Evolutionary conservation across 2,888 invertebrate genomes (phyloP).

Genomic region (Eurois occulta): DNA sequence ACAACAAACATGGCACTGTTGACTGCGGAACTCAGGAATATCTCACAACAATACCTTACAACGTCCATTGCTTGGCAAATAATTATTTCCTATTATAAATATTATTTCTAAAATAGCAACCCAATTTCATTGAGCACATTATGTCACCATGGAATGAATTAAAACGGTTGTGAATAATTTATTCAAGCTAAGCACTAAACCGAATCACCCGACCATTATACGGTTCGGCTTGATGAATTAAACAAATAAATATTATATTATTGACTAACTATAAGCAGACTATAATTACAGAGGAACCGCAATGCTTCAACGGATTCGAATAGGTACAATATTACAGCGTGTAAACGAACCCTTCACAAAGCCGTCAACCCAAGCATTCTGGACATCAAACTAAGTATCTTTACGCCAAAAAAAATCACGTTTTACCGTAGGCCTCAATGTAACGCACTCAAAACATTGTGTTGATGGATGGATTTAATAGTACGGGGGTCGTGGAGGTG

Average conservation of each 20-base stretch:
- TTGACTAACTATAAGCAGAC: neutral
- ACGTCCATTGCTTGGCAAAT: neutral
- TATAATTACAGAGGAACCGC: neutral
- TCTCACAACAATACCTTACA: neutral
- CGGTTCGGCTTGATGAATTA: constrained; percentile 25
- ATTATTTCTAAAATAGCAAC: too few species aligned
- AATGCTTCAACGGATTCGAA: neutral
- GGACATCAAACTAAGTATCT: too few species aligned
- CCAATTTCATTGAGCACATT: neutral
- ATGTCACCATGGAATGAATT: constrained; percentile 29
- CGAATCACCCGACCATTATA: constrained; percentile 31
- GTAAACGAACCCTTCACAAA: too few species aligned
- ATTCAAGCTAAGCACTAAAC: constrained; percentile 31
- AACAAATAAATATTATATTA: constrained; percentile 24
- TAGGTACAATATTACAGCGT: neutral
- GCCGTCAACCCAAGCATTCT: too few species aligned
- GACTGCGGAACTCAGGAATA: neutral
- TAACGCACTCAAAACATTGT: too few species aligned
- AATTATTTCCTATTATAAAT: too few species aligned
- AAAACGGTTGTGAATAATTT: constrained; percentile 24
- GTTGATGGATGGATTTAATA: too few species aligned
- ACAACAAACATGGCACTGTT: constrained; percentile 26
- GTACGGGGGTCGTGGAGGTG: too few species aligned
- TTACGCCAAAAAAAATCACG: too few species aligned
- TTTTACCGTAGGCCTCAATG: too few species aligned